These are phyloP conservation scores for Epinotia demarniana DNA, from an alignment of 2,888 invertebrate species.

Conservation along the genomic window DNA sequence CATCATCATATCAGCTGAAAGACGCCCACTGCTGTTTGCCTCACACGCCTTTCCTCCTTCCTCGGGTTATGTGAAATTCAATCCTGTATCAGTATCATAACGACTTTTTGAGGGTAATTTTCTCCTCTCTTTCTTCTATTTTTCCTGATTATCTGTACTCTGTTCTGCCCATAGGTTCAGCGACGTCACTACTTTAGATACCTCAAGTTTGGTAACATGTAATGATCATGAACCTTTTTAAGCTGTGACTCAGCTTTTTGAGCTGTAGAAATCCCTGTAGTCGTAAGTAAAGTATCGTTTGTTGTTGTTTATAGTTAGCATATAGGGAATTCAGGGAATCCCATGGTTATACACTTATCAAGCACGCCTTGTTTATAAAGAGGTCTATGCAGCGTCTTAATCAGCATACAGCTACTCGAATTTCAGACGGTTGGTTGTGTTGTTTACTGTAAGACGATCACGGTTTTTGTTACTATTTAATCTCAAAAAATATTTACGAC, in stretches of 20 bases:
- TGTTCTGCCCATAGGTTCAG: too few species aligned
- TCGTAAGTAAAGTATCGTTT: not conserved
- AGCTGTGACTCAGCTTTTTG: not conserved
- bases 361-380: not conserved
- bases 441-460: not conserved
- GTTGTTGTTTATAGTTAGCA: not conserved
- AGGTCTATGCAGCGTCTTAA: not conserved
- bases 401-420: not conserved
- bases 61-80: too few species aligned
- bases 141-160: too few species aligned
- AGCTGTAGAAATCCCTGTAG: not conserved
- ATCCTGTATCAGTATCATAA: too few species aligned
- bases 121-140: too few species aligned
- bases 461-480: not conserved
- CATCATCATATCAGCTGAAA: too few species aligned
- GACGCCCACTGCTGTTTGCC: too few species aligned
- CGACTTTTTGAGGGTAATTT: too few species aligned
- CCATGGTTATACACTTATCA: not conserved
- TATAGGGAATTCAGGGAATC: not conserved
- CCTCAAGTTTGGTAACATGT: not conserved
- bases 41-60: too few species aligned
- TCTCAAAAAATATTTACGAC: not conserved
- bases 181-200: too few species aligned
- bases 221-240: not conserved
- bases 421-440: not conserved